Evolutionary conservation across 30 jellyfish, hydroid and myxozoan genomes (phyloP).

Genomic region (Aurelia aurita complex sp. Pacific): DNA sequence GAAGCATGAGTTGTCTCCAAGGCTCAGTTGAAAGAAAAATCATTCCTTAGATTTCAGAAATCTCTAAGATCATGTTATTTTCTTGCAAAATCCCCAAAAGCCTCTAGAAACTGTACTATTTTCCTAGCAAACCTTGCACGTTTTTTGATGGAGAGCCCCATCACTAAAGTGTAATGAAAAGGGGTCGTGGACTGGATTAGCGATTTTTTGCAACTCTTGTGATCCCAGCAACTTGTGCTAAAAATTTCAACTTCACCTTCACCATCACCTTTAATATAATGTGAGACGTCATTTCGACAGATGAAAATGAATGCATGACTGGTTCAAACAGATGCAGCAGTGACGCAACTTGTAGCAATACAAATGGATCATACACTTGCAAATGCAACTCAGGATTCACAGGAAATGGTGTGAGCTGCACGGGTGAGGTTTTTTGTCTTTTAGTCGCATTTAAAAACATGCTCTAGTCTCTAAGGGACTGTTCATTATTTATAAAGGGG

Average conservation of each 20-base stretch:
- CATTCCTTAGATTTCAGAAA: too few species aligned
- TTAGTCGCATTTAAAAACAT: not conserved
- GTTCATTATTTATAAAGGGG: too few species aligned
- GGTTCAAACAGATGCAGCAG: slow-evolving; percentile 50
- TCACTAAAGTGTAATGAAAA: too few species aligned
- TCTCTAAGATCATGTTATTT: too few species aligned
- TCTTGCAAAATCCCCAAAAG: too few species aligned
- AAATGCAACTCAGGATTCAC: slow-evolving; percentile 36
- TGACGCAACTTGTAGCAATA: slow-evolving; percentile 39
- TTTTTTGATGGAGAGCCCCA: not conserved
- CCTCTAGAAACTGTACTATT: too few species aligned
- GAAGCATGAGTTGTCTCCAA: too few species aligned
- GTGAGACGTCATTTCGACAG: not conserved
- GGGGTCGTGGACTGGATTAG: too few species aligned
- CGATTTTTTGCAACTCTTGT: not conserved
- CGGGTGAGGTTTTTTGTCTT: not conserved
- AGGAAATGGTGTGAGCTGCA: slow-evolving; percentile 53
- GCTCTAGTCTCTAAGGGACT: too few species aligned
- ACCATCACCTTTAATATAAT: not conserved
- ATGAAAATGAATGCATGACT: slow-evolving; percentile 55
- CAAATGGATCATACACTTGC: slow-evolving; percentile 35
- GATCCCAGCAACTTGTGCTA: not conserved
- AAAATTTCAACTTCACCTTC: too few species aligned
- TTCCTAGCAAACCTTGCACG: too few species aligned
- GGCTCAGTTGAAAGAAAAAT: too few species aligned